Evolutionary conservation across 2,888 invertebrate genomes (phyloP).

Genomic region (Sphaerophoria taeniata): DNA sequence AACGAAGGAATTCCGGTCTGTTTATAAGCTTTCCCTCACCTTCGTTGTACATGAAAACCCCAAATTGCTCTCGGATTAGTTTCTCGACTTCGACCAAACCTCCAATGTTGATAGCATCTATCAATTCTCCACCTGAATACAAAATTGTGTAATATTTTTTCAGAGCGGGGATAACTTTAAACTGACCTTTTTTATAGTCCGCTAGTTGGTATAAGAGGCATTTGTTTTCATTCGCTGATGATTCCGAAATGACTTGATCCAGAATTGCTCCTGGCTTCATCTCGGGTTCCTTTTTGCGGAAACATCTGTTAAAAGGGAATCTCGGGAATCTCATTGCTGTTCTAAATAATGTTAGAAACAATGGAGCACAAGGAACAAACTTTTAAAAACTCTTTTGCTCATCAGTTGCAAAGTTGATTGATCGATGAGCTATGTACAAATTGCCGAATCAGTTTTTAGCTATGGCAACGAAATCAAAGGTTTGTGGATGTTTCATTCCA

Average conservation of each 20-base stretch:
- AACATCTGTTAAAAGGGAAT: slow-evolving; percentile 80
- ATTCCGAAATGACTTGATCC: slow-evolving; percentile 95
- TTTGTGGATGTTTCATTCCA: no score
- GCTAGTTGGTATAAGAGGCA: slow-evolving; percentile 94
- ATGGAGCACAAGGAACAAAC: no score
- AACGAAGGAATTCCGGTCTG: slow-evolving; percentile 93
- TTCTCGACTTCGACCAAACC: slow-evolving; percentile 93
- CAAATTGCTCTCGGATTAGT: slow-evolving; percentile 92
- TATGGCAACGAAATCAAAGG: no score
- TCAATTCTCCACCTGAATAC: slow-evolving; percentile 89
- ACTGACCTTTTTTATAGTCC: slow-evolving; percentile 92
- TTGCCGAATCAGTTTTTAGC: no score
- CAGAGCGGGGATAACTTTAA: not conserved
- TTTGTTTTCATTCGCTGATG: slow-evolving; percentile 91
- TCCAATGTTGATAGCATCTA: slow-evolving; percentile 93
- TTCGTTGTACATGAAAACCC: slow-evolving; percentile 93
- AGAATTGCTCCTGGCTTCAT: slow-evolving; percentile 89
- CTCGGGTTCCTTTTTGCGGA: slow-evolving; percentile 82
- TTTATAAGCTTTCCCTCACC: slow-evolving; percentile 94
- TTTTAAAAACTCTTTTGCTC: no score
- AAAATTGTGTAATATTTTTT: not conserved
- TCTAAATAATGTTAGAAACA: no score
- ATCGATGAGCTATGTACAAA: no score
- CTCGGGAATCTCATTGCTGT: slow-evolving; percentile 80
- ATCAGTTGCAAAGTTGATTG: no score